Base-by-base conservation (phyloP, 2,113 vertebrate species). In the Otus sunia region DNA sequence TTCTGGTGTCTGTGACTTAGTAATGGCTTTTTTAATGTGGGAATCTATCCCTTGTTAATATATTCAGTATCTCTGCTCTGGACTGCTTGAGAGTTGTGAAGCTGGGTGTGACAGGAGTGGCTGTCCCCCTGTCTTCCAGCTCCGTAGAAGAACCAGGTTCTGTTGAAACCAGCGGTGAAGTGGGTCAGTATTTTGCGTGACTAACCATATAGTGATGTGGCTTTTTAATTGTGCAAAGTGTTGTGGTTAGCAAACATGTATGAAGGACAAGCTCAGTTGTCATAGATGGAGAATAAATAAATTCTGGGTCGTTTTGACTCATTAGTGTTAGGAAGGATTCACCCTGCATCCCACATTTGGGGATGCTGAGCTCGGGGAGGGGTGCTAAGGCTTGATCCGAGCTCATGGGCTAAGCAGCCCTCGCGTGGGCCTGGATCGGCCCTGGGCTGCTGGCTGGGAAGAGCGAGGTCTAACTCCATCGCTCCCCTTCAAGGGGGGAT, bases 401-500 rank as follows among this genome's bases (percentile, higher is more conserved):
- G 29, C 21, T 55, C 16, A 3, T 2, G 27, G 22, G 23, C 37
- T 8, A 1, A 2, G 9, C 21, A 1, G 0, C 0, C 29, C 7
- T 27, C 13, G 4, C 0, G 0, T 9, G 58, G n/a, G 20, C 5
- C 7, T 20, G 45, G 20, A 9, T 37, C 1, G 2, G 6, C 52
- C 30, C n/a, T 22, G 25, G 11, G 15, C 4, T 11, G 37, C 5
- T 23, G 45, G 2, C 19, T 14, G 30, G 26, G 30, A 19, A 15
- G 25, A 0, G 9, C 11, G 30, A n/a, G 30, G 5, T 12, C 27
- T 29, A 37, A 19, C 10, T 6, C 1, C 26, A 3, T 14, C 17
- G 3, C 21, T 52, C 16, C 15, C 17, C 18, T 58, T 50, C 17
- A 1, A 23, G 19, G 7, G 19, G 2, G 2, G 41, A 4, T 12